Percentiles rank a stretch among this genome's conserved stretches.
Evolutionary conservation across 2,113 vertebrate genomes (phyloP).

Genomic region (Larimichthys crocea): DNA sequence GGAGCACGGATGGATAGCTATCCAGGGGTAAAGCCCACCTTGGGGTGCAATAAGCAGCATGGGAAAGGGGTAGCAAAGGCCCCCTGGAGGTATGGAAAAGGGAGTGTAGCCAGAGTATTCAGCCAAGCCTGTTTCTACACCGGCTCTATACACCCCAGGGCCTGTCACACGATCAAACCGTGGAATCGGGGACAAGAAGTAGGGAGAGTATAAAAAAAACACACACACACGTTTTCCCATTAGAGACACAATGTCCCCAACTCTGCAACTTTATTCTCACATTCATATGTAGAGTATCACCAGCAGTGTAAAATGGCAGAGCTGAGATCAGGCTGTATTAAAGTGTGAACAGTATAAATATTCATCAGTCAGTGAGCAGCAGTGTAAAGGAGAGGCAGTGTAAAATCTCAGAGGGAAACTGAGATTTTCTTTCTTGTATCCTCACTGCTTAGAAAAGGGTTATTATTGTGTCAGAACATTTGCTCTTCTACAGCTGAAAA

Average conservation of each 20-base stretch:
- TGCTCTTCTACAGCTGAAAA: slow-evolving; percentile 49
- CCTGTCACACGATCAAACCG: slow-evolving; percentile 60
- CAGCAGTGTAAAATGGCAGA: slow-evolving; percentile 51
- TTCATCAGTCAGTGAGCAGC: slow-evolving; percentile 67
- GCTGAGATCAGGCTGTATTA: slow-evolving; percentile 58
- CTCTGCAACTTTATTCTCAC: slow-evolving; percentile 47
- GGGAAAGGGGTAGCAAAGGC: slow-evolving; percentile 47
- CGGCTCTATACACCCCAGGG: slow-evolving; percentile 44
- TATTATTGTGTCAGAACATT: slow-evolving; percentile 61
- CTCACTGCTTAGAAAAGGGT: slow-evolving; percentile 35
- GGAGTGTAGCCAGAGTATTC: slow-evolving; percentile 54
- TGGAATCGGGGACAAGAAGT: slow-evolving; percentile 67
- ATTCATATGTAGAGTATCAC: slow-evolving; percentile 47
- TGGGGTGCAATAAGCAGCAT: slow-evolving; percentile 63
- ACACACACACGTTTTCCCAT: slow-evolving; percentile 32
- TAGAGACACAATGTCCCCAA: slow-evolving; percentile 37
- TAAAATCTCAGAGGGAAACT: slow-evolving; percentile 53
- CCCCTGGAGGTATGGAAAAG: slow-evolving; percentile 59
- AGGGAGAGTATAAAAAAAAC: slow-evolving; percentile 30
- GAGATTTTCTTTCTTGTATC: slow-evolving; percentile 53
- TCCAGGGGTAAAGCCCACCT: slow-evolving; percentile 76
- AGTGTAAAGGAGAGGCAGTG: slow-evolving; percentile 47
- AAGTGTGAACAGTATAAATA: slow-evolving; percentile 78
- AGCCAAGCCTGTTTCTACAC: slow-evolving; percentile 76
- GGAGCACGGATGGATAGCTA: slow-evolving; percentile 71